Conservation (phyloP, 2,797 vertebrate species). For the Trachops cirrhosus region DNA sequence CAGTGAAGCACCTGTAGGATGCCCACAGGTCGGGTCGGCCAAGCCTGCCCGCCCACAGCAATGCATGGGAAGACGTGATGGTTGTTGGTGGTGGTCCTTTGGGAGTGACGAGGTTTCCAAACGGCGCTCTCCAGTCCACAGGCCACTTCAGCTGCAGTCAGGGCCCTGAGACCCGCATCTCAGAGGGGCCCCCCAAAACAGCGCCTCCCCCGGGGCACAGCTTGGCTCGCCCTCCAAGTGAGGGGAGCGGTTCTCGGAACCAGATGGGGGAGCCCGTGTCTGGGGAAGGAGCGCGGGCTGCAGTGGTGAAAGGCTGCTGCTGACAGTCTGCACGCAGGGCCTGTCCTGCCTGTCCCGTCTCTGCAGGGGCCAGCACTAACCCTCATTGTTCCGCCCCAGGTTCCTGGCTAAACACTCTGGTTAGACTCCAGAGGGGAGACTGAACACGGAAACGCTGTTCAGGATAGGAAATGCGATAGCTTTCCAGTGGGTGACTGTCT, state of each 20-base stretch:
- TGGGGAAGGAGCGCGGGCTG: slow-evolving; percentile 41
- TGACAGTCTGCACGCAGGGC: background rate
- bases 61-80: background rate
- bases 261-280: slow-evolving; percentile 44
- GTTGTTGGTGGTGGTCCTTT: background rate
- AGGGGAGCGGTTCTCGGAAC: slow-evolving; percentile 59
- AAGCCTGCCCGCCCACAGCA: background rate
- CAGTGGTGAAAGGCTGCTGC: slow-evolving; percentile 24
- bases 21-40: background rate
- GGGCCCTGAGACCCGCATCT: slow-evolving; percentile 16
- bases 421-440: background rate
- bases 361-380: background rate
- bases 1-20: background rate
- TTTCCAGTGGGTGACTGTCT: background rate
- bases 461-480: background rate
- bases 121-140: background rate
- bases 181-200: too few species aligned
- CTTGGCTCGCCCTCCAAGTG: slow-evolving; percentile 20
- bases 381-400: background rate
- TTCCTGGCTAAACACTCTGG: background rate
- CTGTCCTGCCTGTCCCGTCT: background rate
- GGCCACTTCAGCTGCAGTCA: slow-evolving; percentile 34
- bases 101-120: slow-evolving; percentile 16
- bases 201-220: background rate
- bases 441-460: background rate